Base-by-base conservation (phyloP, 2,888 invertebrate genomes). In the Chalcosyrphus nemorum region DNA sequence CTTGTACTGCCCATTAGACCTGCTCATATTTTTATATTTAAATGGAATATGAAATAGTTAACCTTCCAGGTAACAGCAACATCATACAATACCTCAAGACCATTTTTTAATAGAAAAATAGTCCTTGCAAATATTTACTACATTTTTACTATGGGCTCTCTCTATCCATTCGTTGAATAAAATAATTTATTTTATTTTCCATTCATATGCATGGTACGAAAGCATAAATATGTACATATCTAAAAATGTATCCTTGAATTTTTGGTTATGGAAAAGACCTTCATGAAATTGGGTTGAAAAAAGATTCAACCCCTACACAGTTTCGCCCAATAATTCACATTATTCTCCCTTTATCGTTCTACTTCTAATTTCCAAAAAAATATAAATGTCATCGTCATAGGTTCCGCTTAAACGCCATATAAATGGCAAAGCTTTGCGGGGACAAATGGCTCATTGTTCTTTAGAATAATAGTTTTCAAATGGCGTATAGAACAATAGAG, bases 391-490 rank as follows among this genome's bases (percentile, higher is more conserved):
- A 84, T 74, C 74, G 50, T 74, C 84, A 80, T 65, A 56, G 57
- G 80, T 80, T 75, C 80, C 74, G 74, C 50, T 81, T 84, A 75
- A 84, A 70, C 74, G 75, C 70, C 61, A 80, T 84, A 84, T 84
- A 84, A 84, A 80, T 84, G 74, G 54, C 84, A 75, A 74, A 75
- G 84, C 84, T 75, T 84, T 78, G 80, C 65, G 47, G 65, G 70
- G 74, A 84, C 84, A 84, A 84, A 84, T 84, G 84, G 70, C 80
- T 70, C 80, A 84, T 84, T 84, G 84, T 84, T 84, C 80, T 63
- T 38, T 75, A 65, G 84, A 80, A 84, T 84, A 84, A 84, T 84
- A 65, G 80, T 78, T 80, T 84, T 84, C 80, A 84, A 80, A 84
- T 84, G 80, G 74, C 70, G 74, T 57, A 68, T 57, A 75, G 84